A percentile compares a stretch with the other conserved stretches of the same genome.
Conservation (phyloP, 1,140 invertebrate species). For the Tribolium madens region DNA sequence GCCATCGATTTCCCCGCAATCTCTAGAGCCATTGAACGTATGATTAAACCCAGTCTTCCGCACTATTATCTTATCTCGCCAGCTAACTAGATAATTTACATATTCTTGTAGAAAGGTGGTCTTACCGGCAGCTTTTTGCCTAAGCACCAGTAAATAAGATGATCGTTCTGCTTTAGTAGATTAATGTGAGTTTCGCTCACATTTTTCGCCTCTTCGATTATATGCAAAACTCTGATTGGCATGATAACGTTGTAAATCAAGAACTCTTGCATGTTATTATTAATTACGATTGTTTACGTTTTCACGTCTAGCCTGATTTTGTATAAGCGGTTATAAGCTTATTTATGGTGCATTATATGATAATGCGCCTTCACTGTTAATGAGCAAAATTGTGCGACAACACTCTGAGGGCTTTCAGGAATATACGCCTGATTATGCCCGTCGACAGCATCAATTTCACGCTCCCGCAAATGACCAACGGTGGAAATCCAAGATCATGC, state of each 20-base stretch:
- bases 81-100: constrained; percentile 37
- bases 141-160: constrained; percentile 23
- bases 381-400: constrained; percentile 16
- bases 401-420: not conserved
- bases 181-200: constrained; percentile 13
- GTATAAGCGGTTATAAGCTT: constrained; percentile 18
- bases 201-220: not conserved
- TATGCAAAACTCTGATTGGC: constrained; percentile 18
- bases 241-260: constrained; percentile 13
- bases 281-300: constrained; percentile 30
- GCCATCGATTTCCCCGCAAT: constrained; percentile 31
- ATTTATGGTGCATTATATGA: constrained; percentile 10
- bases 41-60: constrained; percentile 37
- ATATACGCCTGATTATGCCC: not conserved
- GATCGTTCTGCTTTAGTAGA: constrained; percentile 25
- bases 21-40: constrained; percentile 33
- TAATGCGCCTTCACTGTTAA: not conserved
- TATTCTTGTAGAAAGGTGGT: constrained; percentile 37
- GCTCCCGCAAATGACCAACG: not conserved
- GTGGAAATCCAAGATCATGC: not conserved
- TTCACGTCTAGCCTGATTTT: constrained; percentile 15
- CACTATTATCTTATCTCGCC: constrained; percentile 32
- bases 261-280: constrained; percentile 20
- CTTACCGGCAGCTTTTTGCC: constrained; percentile 28
- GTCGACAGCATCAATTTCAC: not conserved